Base-by-base conservation (phyloP, 1,140 invertebrate genomes). In the Chelonus insularis region DNA sequence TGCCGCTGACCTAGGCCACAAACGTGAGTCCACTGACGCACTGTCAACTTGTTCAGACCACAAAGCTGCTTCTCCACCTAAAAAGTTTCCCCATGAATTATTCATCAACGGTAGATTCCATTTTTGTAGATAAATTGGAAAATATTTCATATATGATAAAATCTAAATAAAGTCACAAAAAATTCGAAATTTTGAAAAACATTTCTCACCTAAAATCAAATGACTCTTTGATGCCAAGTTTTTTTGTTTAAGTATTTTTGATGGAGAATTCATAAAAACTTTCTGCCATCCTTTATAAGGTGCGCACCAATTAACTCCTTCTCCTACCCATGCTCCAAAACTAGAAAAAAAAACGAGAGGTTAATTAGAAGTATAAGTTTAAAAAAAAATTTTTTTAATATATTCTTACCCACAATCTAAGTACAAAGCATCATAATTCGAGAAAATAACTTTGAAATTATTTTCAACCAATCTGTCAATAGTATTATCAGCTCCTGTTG, bases 261-360 rank as follows among this genome's bases (percentile, higher is more conserved):
- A 75, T 1, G 90, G 86, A 64, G 86, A 88, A 74, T 94, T 94
- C 4, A 89, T 84, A 68, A 94, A 95, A 6, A 94, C 85, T 66
- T 87, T 89, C 76, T 95, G 92, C 93, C 93, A 95, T 2, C 90
- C 89, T 72, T 91, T 94, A 76, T 93, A 94, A 0, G 92, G 92
- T 0, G 90, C 86, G 74, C 92, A 94, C 93, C 92, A 94, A 73
- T 93, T 93, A 67, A 89, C 90, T 11, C 87, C 87, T 76, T 77
- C 74, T 9, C 84, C 84, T 25, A 86, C 71, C 86, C 86, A 87
- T n/a, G 82, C 81, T 43, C 77, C 78, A 61, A 79, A 84, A 55
- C 82, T 84, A 52, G 8, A 57, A 63, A 64, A n/a, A 47, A 67
- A 5, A 55, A 63, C n/a, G n/a, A n/a, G n/a, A n/a, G n/a, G n/a